A percentile compares a stretch with the other conserved stretches of the same genome.
Conservation (phyloP, 2,797 vertebrate species). For the Lutjanus argentimaculatus region DNA sequence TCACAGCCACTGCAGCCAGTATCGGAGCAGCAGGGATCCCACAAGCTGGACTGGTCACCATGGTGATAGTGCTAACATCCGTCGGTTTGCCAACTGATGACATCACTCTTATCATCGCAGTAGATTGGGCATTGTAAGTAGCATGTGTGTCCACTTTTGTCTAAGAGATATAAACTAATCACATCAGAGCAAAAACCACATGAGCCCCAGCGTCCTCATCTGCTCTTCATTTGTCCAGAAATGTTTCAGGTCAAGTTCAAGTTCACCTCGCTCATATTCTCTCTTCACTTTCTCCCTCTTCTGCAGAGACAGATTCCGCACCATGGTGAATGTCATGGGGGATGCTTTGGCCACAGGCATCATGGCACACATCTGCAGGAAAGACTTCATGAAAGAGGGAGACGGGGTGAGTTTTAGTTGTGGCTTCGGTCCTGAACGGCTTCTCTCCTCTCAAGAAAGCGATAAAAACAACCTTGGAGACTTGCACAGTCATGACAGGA, state of each 20-base stretch:
- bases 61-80: slow-evolving; percentile 97
- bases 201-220: neutral
- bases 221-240: neutral
- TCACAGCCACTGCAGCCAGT: slow-evolving; percentile 96
- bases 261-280: neutral
- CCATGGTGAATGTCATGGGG: slow-evolving; percentile 98
- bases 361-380: slow-evolving; percentile 97
- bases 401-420: slow-evolving; percentile 88
- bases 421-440: no score
- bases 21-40: slow-evolving; percentile 97
- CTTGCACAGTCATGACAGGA: neutral
- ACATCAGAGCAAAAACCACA: neutral
- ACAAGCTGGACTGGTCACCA: slow-evolving; percentile 96
- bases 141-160: slow-evolving; percentile 14
- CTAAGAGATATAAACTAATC: slow-evolving; percentile 15
- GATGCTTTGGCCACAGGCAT: slow-evolving; percentile 96
- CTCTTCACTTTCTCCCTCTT: slow-evolving; percentile 31
- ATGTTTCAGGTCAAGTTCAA: neutral
- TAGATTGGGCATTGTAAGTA: slow-evolving; percentile 97
- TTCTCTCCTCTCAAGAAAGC: neutral
- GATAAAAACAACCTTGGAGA: neutral
- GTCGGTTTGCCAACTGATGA: slow-evolving; percentile 97
- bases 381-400: slow-evolving; percentile 93
- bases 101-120: slow-evolving; percentile 95
- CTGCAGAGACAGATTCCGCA: slow-evolving; percentile 95